Percentiles rank a stretch among this genome's conserved stretches.
Conservation (phyloP, 2,113 vertebrate genomes). For the Notothenia coriiceps region DNA sequence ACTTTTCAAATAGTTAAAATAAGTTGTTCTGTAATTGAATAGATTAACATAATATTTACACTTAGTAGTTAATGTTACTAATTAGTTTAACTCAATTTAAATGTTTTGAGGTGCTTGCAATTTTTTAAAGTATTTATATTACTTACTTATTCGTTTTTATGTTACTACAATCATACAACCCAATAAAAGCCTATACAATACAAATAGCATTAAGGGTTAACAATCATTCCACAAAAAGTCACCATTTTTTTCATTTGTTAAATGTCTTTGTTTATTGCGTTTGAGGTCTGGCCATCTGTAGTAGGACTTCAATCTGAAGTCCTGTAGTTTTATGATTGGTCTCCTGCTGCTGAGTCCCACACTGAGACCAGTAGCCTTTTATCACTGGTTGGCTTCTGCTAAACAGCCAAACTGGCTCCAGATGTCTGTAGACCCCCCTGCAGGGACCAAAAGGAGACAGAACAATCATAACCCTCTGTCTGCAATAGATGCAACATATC, state of each 20-base stretch:
- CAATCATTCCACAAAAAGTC: not conserved
- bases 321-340: conserved; percentile 16
- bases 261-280: not conserved
- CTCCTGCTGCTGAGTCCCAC: conserved; percentile 15
- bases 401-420: conserved; percentile 38
- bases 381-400: conserved; percentile 10
- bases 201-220: no score
- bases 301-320: conserved; percentile 4
- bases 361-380: conserved; percentile 24
- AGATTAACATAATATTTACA: not conserved
- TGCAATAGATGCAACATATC: no score
- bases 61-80: not conserved
- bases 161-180: no score
- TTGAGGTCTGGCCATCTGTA: not conserved
- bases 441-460: not conserved
- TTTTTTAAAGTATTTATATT: not conserved
- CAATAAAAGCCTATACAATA: no score
- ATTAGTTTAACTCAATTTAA: not conserved
- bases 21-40: not conserved
- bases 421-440: conserved; percentile 7
- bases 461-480: not conserved
- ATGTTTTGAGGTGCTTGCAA: not conserved
- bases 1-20: not conserved
- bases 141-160: not conserved
- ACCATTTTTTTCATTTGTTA: not conserved